phyloP scores from a whole-genome alignment of 2,113 vertebrate genomes.

The Phylloscopus trochilus region DNA sequence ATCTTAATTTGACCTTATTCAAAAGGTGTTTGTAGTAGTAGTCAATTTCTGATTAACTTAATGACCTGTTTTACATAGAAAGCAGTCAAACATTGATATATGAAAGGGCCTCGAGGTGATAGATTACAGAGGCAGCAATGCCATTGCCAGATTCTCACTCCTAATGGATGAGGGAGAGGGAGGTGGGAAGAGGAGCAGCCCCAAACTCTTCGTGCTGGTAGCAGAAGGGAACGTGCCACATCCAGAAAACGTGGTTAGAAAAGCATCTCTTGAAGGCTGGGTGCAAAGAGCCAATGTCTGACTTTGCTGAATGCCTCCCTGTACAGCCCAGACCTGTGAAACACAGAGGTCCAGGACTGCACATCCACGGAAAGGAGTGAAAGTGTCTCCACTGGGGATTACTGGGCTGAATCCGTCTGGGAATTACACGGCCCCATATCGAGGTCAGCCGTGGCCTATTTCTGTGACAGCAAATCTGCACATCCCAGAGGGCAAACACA shows the following conservation, averaged over 20 bases:
- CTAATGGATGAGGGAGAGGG: not conserved
- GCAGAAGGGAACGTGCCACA: not conserved
- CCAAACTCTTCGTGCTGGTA: not conserved
- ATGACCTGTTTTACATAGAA: conserved; percentile 72
- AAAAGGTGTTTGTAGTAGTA: conserved; percentile 72
- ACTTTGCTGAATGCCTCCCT: not conserved
- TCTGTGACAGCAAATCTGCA: not conserved
- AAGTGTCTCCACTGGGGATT: not conserved
- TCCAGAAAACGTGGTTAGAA: not conserved
- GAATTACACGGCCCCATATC: not conserved
- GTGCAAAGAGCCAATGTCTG: not conserved
- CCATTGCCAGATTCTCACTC: not conserved
- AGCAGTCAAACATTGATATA: conserved; percentile 71
- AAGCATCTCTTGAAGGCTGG: not conserved
- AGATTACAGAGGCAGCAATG: not conserved
- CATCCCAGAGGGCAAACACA: not conserved
- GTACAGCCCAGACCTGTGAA: not conserved
- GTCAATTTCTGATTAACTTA: conserved; percentile 75
- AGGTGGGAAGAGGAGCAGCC: not conserved
- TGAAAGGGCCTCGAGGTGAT: conserved; percentile 10
- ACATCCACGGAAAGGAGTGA: not conserved
- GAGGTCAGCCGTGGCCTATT: conserved; percentile 4
- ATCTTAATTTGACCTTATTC: conserved; percentile 77
- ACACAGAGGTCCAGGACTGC: not conserved
- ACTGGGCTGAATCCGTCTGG: not conserved